Percentiles rank a stretch among this genome's conserved stretches.
phyloP scores from a whole-genome alignment of 2,888 invertebrate species.

The Eulithis prunata region DNA sequence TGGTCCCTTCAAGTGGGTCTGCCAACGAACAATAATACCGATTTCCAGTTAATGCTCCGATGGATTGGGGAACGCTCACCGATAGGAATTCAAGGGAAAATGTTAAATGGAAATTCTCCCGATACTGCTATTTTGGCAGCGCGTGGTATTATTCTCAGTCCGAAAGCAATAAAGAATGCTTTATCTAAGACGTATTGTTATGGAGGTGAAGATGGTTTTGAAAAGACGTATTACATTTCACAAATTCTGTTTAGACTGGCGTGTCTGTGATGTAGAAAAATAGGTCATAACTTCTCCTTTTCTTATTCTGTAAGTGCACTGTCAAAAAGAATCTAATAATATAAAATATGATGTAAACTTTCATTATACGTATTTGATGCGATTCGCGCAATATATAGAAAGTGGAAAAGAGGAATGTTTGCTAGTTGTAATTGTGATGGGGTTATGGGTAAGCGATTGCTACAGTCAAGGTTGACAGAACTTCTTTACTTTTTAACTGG shows the following conservation, averaged over 20 bases:
- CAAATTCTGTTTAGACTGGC: not conserved
- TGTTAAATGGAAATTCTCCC: slow-evolving; percentile 59
- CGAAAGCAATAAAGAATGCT: slow-evolving; percentile 14
- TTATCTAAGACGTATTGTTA: not conserved
- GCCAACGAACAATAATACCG: slow-evolving; percentile 66
- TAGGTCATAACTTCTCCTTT: too few relatives aligned
- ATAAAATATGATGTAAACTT: too few relatives aligned
- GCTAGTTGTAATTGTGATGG: too few relatives aligned
- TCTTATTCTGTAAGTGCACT: too few relatives aligned
- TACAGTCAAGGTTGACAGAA: too few relatives aligned
- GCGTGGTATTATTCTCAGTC: slow-evolving; percentile 32
- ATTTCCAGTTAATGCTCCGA: slow-evolving; percentile 70
- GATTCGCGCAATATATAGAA: too few relatives aligned
- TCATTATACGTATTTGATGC: too few relatives aligned
- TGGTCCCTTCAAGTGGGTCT: slow-evolving; percentile 57
- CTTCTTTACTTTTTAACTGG: too few relatives aligned
- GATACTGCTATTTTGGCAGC: slow-evolving; percentile 46
- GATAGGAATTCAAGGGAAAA: slow-evolving; percentile 57
- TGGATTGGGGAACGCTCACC: slow-evolving; percentile 58
- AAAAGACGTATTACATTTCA: not conserved
- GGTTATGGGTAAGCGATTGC: too few relatives aligned
- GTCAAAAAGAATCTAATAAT: too few relatives aligned
- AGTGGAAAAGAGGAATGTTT: too few relatives aligned
- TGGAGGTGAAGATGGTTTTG: not conserved
- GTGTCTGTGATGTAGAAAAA: not conserved